A percentile compares a stretch with the other conserved stretches of the same genome.
These are phyloP conservation scores for Acestrorhynchus altus DNA, from an alignment of 2,797 vertebrate genomes.

Conservation along the genomic window DNA sequence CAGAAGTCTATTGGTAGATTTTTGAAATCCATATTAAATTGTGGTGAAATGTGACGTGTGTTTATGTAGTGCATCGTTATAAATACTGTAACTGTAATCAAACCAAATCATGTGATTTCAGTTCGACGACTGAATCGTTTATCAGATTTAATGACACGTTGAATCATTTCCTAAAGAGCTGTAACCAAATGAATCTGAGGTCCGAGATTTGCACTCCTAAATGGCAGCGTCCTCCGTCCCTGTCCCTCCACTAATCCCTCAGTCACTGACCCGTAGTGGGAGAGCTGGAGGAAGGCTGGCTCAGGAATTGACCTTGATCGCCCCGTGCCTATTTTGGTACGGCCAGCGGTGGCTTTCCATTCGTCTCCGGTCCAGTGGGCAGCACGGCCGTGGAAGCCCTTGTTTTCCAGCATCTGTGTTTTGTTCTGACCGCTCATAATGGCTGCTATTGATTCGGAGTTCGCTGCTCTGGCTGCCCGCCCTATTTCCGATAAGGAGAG, in stretches of 20 bases:
- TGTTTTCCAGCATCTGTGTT: neutral
- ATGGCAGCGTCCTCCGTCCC: neutral
- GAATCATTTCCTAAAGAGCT: neutral
- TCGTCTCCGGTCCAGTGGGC: neutral
- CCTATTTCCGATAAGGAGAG: slow-evolving; percentile 15
- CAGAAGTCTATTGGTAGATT: no score
- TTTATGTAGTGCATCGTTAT: no score
- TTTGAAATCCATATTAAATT: no score
- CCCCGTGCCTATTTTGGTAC: slow-evolving; percentile 11
- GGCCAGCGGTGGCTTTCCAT: neutral
- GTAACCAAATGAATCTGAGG: neutral
- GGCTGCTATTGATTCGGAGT: slow-evolving; percentile 12
- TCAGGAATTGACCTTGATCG: slow-evolving; percentile 44
- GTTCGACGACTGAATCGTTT: neutral
- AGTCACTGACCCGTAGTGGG: slow-evolving; percentile 37
- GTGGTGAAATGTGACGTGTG: no score
- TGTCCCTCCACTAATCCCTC: slow-evolving; percentile 36
- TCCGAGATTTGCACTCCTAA: neutral
- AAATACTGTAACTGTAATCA: no score
- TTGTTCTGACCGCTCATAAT: neutral
- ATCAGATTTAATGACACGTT: neutral
- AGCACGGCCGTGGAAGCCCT: neutral
- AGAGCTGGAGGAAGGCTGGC: slow-evolving; percentile 42
- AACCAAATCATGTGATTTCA: neutral
- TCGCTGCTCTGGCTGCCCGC: neutral